Base-by-base conservation (phyloP, 2,797 vertebrate species). In the Rhinella marina region DNA sequence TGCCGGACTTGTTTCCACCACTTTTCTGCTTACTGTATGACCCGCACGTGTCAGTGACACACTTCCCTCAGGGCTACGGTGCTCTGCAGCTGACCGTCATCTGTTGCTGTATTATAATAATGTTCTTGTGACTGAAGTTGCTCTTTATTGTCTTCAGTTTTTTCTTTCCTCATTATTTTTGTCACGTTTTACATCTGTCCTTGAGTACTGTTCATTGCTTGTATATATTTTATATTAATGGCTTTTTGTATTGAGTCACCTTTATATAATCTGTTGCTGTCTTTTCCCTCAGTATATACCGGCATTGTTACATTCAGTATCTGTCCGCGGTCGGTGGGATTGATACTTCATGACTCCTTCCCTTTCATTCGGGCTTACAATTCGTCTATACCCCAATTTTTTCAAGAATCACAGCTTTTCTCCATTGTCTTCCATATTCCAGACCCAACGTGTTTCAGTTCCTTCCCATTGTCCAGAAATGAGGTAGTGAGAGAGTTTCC, bases 401-500 rank as follows among this genome's bases (percentile, higher is more conserved):
- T 41, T 21, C 8, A 48, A 21, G 17, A 73, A 48, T 73, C 1
- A 48, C 10, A 73, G 48, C 48, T 50, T 75, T 41, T 21, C 4
- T 48, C 7, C 29, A 23, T 8, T 21, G 29, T 41, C n/a, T 41
- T 52, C 21, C 19, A 50, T 52, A n/a, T 23, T 19, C 21, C 72
- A 50, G 11, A 48, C 32, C 16, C 70, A 25, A 62, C 57, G 59
- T 29, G 16, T 78, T 78, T 66, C 41, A 7, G 17, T 21, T 84
- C 13, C 56, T 17, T 57, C 23, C 41, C 41, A 21, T 17, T 19
- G 64, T 70, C 50, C 50, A 11, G 9, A 83, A 29, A 72, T 84
- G 87, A 88, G 87, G 87, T 88, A 88, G 87, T 78, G 73, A 79
- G 32, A 48, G 17, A 75, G 23, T 25, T 57, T 50, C 48, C 75